Percentiles rank a stretch among this genome's conserved stretches.
phyloP scores from a whole-genome alignment of 2,797 vertebrate genomes.

The Myotis vivesi region DNA sequence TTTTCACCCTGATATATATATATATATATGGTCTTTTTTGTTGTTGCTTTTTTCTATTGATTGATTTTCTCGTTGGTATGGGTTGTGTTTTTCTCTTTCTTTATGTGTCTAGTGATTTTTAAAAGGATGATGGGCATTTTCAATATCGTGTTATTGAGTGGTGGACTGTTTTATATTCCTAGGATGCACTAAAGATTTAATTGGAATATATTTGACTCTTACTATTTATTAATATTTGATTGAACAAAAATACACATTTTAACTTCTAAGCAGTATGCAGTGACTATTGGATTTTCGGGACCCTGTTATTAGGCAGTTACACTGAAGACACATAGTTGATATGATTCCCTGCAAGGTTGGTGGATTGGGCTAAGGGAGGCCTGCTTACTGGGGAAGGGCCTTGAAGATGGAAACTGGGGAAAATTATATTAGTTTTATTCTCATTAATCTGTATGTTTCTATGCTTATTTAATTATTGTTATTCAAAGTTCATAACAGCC shows the following conservation, averaged over 20 bases:
- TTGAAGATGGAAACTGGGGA: slow-evolving; percentile 89
- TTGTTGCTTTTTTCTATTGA: not conserved
- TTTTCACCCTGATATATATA: not conserved
- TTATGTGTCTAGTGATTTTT: not conserved
- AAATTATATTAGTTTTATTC: not conserved
- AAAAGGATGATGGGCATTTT: not conserved
- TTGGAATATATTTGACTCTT: not conserved
- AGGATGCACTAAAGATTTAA: not conserved
- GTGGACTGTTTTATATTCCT: not conserved
- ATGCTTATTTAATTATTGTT: not conserved
- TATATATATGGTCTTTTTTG: not conserved
- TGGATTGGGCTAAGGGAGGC: not conserved
- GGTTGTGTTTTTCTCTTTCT: not conserved
- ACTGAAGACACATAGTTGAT: not conserved
- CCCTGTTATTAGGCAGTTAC: slow-evolving; percentile 77
- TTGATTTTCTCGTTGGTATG: not conserved
- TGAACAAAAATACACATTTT: slow-evolving; percentile 69
- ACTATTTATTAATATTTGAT: not conserved
- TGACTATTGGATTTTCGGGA: slow-evolving; percentile 76
- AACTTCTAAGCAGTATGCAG: slow-evolving; percentile 71
- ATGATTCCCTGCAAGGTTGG: not conserved
- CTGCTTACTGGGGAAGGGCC: slow-evolving; percentile 94
- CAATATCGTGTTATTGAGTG: not conserved
- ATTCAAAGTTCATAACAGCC: not conserved
- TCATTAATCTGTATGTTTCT: not conserved